These are phyloP conservation scores for Arothron firmamentum DNA, from an alignment of 2,113 vertebrate genomes.

Conservation along the genomic window DNA sequence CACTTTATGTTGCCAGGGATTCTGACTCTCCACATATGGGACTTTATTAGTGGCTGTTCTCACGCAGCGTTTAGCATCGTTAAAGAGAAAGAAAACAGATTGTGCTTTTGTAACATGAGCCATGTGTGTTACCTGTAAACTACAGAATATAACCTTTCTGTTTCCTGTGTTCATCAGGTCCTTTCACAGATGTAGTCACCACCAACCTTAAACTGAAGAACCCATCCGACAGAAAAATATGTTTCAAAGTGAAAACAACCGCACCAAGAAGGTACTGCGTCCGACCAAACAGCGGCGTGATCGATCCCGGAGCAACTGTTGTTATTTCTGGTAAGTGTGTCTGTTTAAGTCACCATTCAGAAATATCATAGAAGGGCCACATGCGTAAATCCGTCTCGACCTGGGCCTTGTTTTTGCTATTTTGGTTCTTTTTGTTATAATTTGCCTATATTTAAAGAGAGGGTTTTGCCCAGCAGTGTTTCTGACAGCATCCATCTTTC, in stretches of 20 bases:
- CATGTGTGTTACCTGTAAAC: too few species aligned
- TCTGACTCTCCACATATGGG: too few species aligned
- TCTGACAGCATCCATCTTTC: slow-evolving; percentile 13
- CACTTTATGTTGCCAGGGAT: too few species aligned
- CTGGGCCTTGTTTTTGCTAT: background rate
- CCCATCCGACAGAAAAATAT: slow-evolving; percentile 93
- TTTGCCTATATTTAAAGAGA: too few species aligned
- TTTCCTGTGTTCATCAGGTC: slow-evolving; percentile 72
- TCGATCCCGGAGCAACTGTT: slow-evolving; percentile 86
- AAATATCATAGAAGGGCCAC: too few species aligned
- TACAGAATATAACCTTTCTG: too few species aligned
- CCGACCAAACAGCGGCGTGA: slow-evolving; percentile 94
- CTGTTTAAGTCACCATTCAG: background rate
- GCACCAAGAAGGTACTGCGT: slow-evolving; percentile 97
- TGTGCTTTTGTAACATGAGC: too few species aligned
- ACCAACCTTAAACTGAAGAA: slow-evolving; percentile 96
- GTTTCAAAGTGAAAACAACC: slow-evolving; percentile 99
- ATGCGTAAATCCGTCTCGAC: too few species aligned
- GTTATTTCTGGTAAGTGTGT: slow-evolving; percentile 83
- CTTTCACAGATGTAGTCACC: slow-evolving; percentile 98
- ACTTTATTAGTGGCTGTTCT: too few species aligned
- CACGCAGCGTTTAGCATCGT: too few species aligned
- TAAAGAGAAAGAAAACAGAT: too few species aligned
- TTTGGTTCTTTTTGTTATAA: background rate
- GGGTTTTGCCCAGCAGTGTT: background rate